phyloP scores from a whole-genome alignment of 2,888 invertebrate genomes.

The Cheilosia urbana region DNA sequence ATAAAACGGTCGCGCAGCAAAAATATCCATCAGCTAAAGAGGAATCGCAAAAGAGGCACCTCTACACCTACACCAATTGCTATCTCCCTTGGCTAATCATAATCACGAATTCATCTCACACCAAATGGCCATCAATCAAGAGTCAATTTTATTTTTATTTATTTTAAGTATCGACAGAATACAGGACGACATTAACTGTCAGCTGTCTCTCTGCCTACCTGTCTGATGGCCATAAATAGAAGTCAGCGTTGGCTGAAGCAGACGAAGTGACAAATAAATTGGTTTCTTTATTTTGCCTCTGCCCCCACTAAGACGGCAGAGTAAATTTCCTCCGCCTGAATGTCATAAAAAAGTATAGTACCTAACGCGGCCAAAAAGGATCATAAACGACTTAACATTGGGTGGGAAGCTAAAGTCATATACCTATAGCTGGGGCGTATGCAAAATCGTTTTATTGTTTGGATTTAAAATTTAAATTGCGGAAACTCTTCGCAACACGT shows the following conservation, averaged over 20 bases:
- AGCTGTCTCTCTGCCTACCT: slow-evolving; percentile 51
- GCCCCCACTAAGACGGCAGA: neutral
- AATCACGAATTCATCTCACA: slow-evolving; percentile 73
- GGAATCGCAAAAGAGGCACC: slow-evolving; percentile 19
- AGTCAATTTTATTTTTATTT: slow-evolving; percentile 69
- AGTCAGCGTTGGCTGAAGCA: slow-evolving; percentile 19
- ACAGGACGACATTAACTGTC: slow-evolving; percentile 73
- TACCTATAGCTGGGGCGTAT: slow-evolving; percentile 24
- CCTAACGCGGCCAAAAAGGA: slow-evolving; percentile 32
- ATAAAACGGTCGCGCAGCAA: slow-evolving; percentile 24
- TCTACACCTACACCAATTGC: no score
- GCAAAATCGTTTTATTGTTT: slow-evolving; percentile 50
- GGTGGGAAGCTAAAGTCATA: slow-evolving; percentile 12
- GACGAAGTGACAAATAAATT: slow-evolving; percentile 68
- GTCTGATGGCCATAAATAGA: slow-evolving; percentile 61
- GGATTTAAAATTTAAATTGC: slow-evolving; percentile 58
- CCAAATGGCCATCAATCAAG: slow-evolving; percentile 69
- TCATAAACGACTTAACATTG: slow-evolving; percentile 35
- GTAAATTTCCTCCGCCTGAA: neutral
- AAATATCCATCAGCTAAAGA: neutral
- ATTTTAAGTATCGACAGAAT: slow-evolving; percentile 68
- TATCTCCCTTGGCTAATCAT: slow-evolving; percentile 52
- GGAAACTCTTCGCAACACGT: slow-evolving; percentile 18
- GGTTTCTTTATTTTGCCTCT: slow-evolving; percentile 44
- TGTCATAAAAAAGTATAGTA: neutral